Evolutionary conservation across 2,888 invertebrate species (phyloP).

Genomic region (Catocala nupta): DNA sequence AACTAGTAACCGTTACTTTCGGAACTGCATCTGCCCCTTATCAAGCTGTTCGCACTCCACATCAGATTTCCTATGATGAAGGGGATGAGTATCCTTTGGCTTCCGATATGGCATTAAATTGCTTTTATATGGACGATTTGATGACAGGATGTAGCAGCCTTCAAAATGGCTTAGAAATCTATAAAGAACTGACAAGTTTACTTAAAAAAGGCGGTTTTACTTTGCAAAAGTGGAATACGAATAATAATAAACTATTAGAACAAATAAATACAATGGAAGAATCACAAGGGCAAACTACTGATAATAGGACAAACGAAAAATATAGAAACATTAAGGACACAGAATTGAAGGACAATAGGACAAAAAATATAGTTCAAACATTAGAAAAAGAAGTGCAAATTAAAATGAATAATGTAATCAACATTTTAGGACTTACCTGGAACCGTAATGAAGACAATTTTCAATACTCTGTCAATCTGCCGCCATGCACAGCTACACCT

Average conservation of each 20-base stretch:
- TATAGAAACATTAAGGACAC: too few relatives aligned
- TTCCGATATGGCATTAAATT: background rate
- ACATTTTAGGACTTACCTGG: slow-evolving; percentile 17
- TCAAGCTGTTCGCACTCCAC: slow-evolving; percentile 11
- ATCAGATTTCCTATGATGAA: slow-evolving; percentile 19
- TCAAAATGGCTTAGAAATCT: slow-evolving; percentile 7
- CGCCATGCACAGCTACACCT: slow-evolving; percentile 15
- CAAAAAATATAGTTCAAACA: background rate
- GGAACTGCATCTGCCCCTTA: slow-evolving; percentile 24
- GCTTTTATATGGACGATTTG: slow-evolving; percentile 23
- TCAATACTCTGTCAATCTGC: slow-evolving; percentile 32
- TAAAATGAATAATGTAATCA: slow-evolving; percentile 34
- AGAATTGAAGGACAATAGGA: too few relatives aligned
- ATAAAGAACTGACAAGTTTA: slow-evolving; percentile 13
- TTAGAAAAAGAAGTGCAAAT: slow-evolving; percentile 21
- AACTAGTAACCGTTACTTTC: slow-evolving; percentile 16
- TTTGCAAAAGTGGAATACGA: slow-evolving; percentile 25
- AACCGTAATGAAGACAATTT: slow-evolving; percentile 33
- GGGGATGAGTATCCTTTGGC: slow-evolving; percentile 11
- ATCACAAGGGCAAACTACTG: too few relatives aligned
- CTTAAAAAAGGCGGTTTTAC: slow-evolving; percentile 14
- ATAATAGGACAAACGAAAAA: too few relatives aligned
- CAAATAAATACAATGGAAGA: too few relatives aligned
- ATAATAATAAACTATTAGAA: too few relatives aligned
- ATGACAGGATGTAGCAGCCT: slow-evolving; percentile 13